Base-by-base conservation (phyloP, 2,797 vertebrate genomes). In the Megaceryle alcyon region DNA sequence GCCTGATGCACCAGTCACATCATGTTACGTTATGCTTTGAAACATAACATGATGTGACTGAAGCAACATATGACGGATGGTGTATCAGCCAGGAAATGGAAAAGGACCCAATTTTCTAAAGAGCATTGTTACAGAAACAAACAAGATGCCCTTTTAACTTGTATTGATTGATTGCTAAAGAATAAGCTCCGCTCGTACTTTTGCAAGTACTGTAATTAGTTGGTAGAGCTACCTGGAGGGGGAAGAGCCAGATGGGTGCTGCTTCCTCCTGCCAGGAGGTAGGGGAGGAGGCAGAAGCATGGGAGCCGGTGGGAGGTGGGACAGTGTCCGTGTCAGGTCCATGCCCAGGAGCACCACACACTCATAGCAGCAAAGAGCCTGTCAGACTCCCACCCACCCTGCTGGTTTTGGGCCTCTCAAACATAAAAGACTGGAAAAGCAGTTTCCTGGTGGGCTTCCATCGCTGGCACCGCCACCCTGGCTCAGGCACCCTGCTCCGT, bases 91-190 rank as follows among this genome's bases (percentile, higher is more conserved):
- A 90, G 95, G 82, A 87, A 75, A 92, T 31, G 75, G 19, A 88
- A 53, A 85, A 75, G 83, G 96, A 92, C 97, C 95, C 93, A 94
- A 94, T 97, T 97, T 97, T 96, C 92, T 94, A 71, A 96, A 97
- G 60, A 97, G 97, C 79, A 54, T 96, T 94, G 94, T 97, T 97
- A 95, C 95, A 90, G 97, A 88, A 97, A 94, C 95, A 96, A 79
- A 96, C 93, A 94, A 48, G 26, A 63, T 95, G 96, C 96, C 97
- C 97, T 98, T 98, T 97, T 91, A 97, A 88, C 96, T 97, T n/a
- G 65, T 86, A 73, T 96, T 97, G 96, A 95, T 97, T 96, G 97
- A 90, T 95, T 84, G 88, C 94, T 97, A 81, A 97, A 90, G 93
- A 95, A 95, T 91, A 94, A 95, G 96, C 84, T 63, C 87, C 66